These are phyloP conservation scores for Drosophila sp. DNA, from an alignment of 1,140 invertebrate species.

Conservation along the genomic window DNA sequence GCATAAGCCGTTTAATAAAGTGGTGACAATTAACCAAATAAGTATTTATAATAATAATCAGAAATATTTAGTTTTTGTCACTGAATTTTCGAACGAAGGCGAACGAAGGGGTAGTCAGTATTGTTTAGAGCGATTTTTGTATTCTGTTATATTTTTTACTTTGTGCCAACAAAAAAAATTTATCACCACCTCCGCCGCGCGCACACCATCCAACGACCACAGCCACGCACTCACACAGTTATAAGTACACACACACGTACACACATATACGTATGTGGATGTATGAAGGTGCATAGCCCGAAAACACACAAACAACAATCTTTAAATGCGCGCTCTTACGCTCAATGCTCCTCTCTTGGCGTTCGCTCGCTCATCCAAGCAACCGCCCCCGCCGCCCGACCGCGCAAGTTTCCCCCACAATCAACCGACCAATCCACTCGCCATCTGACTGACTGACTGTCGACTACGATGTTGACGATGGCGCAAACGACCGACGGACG, in stretches of 20 bases:
- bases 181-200: conserved; percentile 68
- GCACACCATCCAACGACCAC: conserved; percentile 41
- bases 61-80: conserved; percentile 36
- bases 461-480: conserved; percentile 29
- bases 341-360: conserved; percentile 31
- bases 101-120: conserved; percentile 2
- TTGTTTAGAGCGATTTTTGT: conserved; percentile 63
- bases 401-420: conserved; percentile 12
- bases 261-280: conserved; percentile 18
- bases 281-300: conserved; percentile 55
- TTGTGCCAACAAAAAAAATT: conserved; percentile 81
- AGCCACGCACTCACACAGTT: conserved; percentile 53
- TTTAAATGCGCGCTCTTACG: conserved; percentile 47
- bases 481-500: conserved; percentile 48
- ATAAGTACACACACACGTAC: conserved; percentile 13
- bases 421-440: conserved; percentile 49
- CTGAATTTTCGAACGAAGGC: conserved; percentile 23
- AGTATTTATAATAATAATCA: conserved; percentile 26
- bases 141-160: conserved; percentile 82
- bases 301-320: conserved; percentile 45
- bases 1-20: conserved; percentile 24
- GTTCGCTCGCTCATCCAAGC: conserved; percentile 52
- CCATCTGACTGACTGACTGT: conserved; percentile 48
- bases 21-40: conserved; percentile 15
- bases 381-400: conserved; percentile 34